Evolutionary conservation across 1,140 invertebrate genomes (phyloP).

Genomic region (Dryas iulia): DNA sequence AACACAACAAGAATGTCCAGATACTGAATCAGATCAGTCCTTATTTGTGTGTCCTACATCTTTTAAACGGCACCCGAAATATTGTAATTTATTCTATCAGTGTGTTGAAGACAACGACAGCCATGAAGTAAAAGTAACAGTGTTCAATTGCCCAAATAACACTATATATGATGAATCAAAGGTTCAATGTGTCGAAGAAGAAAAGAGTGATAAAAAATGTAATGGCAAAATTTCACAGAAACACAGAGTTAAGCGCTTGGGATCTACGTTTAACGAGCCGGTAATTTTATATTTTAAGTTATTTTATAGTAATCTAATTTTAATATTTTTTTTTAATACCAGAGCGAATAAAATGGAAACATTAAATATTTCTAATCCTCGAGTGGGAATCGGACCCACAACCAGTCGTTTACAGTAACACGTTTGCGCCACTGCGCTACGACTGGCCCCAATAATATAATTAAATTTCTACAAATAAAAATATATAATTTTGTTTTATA

Average conservation of each 20-base stretch:
- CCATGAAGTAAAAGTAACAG: conserved; percentile 86
- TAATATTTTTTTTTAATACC: no score
- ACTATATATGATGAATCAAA: conserved; percentile 88
- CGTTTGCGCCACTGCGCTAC: no score
- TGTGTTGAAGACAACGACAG: conserved; percentile 84
- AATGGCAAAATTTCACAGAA: conserved; percentile 78
- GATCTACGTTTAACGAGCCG: conserved; percentile 78
- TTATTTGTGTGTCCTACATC: conserved; percentile 89
- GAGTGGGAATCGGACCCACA: no score
- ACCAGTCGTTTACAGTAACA: no score
- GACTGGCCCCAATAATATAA: no score
- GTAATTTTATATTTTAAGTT: conserved; percentile 76
- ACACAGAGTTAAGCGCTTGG: conserved; percentile 80
- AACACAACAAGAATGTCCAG: conserved; percentile 67
- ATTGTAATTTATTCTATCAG: conserved; percentile 92
- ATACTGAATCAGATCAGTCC: conserved; percentile 84
- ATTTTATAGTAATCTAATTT: no score
- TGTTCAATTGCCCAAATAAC: conserved; percentile 87
- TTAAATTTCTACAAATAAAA: no score
- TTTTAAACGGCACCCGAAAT: conserved; percentile 90
- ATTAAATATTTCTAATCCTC: no score
- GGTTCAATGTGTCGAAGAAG: conserved; percentile 85
- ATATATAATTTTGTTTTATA: no score
- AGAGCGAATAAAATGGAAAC: no score
- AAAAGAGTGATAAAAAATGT: conserved; percentile 81